Evolutionary conservation across 2,888 invertebrate species (phyloP).

Genomic region (Idaea straminata): DNA sequence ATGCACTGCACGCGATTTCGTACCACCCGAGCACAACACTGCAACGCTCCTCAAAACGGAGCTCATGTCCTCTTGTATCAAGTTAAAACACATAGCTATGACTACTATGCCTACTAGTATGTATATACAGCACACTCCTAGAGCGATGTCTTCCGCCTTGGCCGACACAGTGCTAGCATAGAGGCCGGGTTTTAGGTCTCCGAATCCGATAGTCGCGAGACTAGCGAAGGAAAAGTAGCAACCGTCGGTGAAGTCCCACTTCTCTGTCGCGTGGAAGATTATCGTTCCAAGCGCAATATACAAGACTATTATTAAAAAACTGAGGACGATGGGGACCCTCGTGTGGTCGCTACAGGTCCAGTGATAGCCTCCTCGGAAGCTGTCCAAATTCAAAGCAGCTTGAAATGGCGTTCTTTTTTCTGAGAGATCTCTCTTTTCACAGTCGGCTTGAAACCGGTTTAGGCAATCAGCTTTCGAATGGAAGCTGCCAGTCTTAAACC

Average conservation of each 20-base stretch:
- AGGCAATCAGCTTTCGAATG: conserved; percentile 51
- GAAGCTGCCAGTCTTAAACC: conserved; percentile 40
- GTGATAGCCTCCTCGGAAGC: conserved; percentile 58
- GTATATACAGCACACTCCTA: conserved; percentile 89
- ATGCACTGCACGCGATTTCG: conserved; percentile 60
- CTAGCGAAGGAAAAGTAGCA: conserved; percentile 90
- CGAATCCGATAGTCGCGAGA: conserved; percentile 91
- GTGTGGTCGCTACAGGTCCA: conserved; percentile 80
- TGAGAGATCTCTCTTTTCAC: conserved; percentile 42
- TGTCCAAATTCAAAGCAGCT: conserved; percentile 66
- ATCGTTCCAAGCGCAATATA: conserved; percentile 95
- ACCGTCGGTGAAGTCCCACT: conserved; percentile 94
- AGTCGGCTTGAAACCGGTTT: conserved; percentile 36
- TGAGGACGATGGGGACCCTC: conserved; percentile 92
- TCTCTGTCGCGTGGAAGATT: conserved; percentile 93
- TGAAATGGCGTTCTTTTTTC: conserved; percentile 63
- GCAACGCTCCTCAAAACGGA: conserved; percentile 44
- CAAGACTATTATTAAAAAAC: conserved; percentile 89
- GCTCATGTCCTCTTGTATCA: conserved; percentile 88
- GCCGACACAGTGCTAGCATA: conserved; percentile 73
- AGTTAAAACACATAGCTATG: conserved; percentile 92
- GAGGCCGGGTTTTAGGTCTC: conserved; percentile 86
- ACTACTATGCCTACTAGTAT: conserved; percentile 92
- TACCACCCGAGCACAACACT: conserved; percentile 47
- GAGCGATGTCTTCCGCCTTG: conserved; percentile 82